These are phyloP conservation scores for Labrus mixtus DNA, from an alignment of 2,113 vertebrate genomes.

Conservation along the genomic window DNA sequence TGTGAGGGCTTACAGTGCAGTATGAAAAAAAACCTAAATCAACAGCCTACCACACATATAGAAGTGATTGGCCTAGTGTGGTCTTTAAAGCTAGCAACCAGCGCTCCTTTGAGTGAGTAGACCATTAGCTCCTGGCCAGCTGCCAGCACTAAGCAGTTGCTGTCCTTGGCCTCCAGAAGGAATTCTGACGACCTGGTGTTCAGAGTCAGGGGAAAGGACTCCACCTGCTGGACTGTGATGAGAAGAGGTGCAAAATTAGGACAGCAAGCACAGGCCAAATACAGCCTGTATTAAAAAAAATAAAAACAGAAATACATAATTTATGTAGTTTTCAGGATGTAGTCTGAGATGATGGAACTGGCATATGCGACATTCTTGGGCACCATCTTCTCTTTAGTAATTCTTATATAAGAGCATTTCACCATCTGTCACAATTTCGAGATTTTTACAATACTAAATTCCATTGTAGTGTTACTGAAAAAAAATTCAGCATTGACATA, in stretches of 20 bases:
- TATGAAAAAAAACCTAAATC: neutral
- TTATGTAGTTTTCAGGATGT: too few species aligned
- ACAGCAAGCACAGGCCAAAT: neutral
- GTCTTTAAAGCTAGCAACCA: constrained; percentile 84
- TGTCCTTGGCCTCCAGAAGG: constrained; percentile 78
- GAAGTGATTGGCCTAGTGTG: constrained; percentile 84
- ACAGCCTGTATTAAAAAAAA: neutral
- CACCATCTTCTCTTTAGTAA: too few species aligned
- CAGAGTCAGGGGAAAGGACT: constrained; percentile 70
- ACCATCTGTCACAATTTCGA: too few species aligned
- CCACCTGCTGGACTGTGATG: constrained; percentile 80
- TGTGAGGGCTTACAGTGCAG: neutral
- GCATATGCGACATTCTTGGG: too few species aligned
- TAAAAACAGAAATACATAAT: too few species aligned
- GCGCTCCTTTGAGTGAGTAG: constrained; percentile 80
- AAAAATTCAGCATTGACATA: too few species aligned
- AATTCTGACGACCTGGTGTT: constrained; percentile 47
- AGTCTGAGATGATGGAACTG: too few species aligned
- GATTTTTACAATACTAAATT: too few species aligned
- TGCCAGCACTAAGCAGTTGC: constrained; percentile 76
- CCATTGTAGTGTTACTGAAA: too few species aligned
- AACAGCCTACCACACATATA: constrained; percentile 85
- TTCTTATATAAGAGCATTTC: too few species aligned
- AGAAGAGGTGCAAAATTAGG: constrained; percentile 13
- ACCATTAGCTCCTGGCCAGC: constrained; percentile 69